A percentile compares a stretch with the other conserved stretches of the same genome.
These are phyloP conservation scores for Percopsis omiscomaycus DNA, from an alignment of 2,797 vertebrate genomes.

Conservation along the genomic window DNA sequence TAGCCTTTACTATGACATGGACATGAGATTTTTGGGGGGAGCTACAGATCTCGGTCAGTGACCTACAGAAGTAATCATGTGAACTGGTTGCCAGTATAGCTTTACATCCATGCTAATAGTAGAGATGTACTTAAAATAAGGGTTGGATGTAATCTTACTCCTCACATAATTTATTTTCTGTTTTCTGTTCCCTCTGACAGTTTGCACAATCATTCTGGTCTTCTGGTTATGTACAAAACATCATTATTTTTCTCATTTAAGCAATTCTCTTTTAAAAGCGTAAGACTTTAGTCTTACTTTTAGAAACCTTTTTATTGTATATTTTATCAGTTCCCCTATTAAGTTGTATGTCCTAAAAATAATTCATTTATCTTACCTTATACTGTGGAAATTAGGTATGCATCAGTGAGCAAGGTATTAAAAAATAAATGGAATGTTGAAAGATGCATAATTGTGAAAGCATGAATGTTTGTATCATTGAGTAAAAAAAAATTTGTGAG, in stretches of 20 bases:
- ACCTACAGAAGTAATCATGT: constrained; percentile 48
- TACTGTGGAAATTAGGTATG: constrained; percentile 68
- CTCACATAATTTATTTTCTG: constrained; percentile 12
- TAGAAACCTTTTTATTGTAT: constrained; percentile 39
- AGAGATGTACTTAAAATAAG: constrained; percentile 34
- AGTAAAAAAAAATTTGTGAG: too few species aligned
- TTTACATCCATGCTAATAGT: constrained; percentile 28
- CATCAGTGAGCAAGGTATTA: constrained; percentile 62
- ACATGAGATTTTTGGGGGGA: constrained; percentile 40
- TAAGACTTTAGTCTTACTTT: constrained; percentile 50
- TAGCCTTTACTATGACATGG: constrained; percentile 41
- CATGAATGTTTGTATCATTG: constrained; percentile 8
- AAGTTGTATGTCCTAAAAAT: constrained; percentile 61
- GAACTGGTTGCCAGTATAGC: constrained; percentile 32
- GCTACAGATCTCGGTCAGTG: constrained; percentile 26
- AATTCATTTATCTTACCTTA: constrained; percentile 64
- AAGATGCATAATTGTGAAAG: constrained; percentile 21
- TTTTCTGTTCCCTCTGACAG: constrained; percentile 29
- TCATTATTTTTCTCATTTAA: constrained; percentile 42
- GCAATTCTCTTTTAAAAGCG: constrained; percentile 42
- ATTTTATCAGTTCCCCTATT: constrained; percentile 21
- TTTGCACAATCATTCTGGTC: constrained; percentile 72
- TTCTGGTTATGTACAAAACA: constrained; percentile 36
- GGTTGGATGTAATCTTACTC: constrained; percentile 29
- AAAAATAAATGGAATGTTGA: constrained; percentile 76